Evolutionary conservation across 2,113 vertebrate genomes (phyloP), one percentile per base, ranked within the genome.

Genomic region (Anarhynchus alexandrinus): DNA sequence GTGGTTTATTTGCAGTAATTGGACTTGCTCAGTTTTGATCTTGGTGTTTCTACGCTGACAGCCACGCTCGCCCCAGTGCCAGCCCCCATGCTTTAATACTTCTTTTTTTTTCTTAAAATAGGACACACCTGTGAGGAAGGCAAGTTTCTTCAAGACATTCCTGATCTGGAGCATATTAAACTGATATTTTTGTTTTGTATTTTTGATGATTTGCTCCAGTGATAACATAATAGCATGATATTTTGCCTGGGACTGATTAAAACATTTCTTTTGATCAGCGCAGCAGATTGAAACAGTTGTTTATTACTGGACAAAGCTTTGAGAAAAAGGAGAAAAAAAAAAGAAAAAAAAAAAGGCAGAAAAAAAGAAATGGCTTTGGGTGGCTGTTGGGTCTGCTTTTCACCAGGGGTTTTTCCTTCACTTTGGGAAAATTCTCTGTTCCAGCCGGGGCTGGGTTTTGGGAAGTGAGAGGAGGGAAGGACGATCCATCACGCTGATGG

Each of bases 191-290:
- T 96, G 95, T 93, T 97, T 97, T 97, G 93, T 95, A 97, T 97
- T 97, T 93, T 76, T 42, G 94, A 96, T 96, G 82, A 95, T 97
- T 96, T 97, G 86, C 90, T 93, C 84, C 96, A 95, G 82, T 89
- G 94, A 97, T 96, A 94, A 95, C 87, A 94, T 93, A 96, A 97
- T 88, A 80, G 94, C 96, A 95, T 89, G 90, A 96, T 93, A 95
- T 95, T 88, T 85, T 94, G 96, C 84, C 96, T 97, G 95, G 87
- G 88, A 98, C 93, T 96, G 88, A 98, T 98, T 96, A 97, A 96
- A 97, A 88, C 54, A 14, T 93, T 84, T 76, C 94, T 97, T 97
- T 97, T 97, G 95, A 96, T 97, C 96, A 97, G 74, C 1, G 6
- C 82, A 93, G 95, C 52, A 78, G 96, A 96, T 79, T 97, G 96